A percentile compares a stretch with the other conserved stretches of the same genome.
phyloP scores from a whole-genome alignment of 2,797 vertebrate genomes.

The Oceanodroma leucorhoa region DNA sequence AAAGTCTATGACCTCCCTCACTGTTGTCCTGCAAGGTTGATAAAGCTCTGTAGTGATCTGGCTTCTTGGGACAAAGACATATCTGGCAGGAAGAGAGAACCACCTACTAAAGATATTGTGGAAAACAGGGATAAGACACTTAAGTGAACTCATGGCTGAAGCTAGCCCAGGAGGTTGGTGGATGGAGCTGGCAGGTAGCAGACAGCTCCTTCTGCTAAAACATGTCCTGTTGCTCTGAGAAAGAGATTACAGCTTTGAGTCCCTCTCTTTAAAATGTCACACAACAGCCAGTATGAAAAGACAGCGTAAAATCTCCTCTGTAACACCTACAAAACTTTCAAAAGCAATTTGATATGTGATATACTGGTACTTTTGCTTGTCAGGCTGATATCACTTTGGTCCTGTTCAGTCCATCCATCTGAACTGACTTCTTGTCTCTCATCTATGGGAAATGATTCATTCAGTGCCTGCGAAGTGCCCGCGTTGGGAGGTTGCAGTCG shows the following conservation, averaged over 20 bases:
- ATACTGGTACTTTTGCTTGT: background rate
- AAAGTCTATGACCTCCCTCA: background rate
- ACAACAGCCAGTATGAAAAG: background rate
- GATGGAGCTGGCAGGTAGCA: background rate
- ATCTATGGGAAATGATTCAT: background rate
- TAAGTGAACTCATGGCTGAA: background rate
- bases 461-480: background rate
- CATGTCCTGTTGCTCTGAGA: background rate
- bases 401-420: background rate
- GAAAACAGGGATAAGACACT: background rate
- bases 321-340: background rate
- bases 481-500: fast-evolving
- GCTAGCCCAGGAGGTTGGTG: background rate
- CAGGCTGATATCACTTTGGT: background rate
- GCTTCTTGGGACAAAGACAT: background rate
- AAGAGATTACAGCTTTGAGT: background rate
- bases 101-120: background rate
- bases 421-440: background rate
- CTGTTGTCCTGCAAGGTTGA: background rate
- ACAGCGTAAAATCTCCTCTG: background rate
- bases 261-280: background rate
- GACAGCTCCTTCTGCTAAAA: background rate
- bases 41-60: background rate
- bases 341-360: background rate
- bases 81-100: background rate